Evolutionary conservation across 2,888 invertebrate genomes (phyloP), one percentile per base, ranked within the genome.

Genomic region (Rhimphoctona megacephalus): DNA sequence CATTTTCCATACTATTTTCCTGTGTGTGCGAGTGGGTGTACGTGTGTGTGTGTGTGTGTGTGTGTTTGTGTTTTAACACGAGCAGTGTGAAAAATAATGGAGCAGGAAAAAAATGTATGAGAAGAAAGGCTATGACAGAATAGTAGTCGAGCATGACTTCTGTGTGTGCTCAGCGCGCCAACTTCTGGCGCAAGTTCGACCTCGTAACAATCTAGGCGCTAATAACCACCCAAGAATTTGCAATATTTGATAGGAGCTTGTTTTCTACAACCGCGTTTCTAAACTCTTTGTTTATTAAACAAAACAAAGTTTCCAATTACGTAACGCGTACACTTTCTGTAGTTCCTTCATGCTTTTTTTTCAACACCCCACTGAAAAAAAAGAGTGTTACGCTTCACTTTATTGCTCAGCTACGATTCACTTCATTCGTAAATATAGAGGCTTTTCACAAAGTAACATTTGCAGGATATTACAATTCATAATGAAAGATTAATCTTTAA

Each of bases 291-390:
- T 64, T n/a, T n/a, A n/a, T n/a, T n/a, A 9, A 49, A 33, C 30
- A 49, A n/a, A 64, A 76, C 9, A 46, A 76, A 64, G 46, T 64
- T 76, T 76, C 7, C 43, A 64, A 76, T 64, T 49, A 57, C 43
- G 74, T 17, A 64, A n/a, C 9, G 19, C 30, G 43, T 76, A 30
- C 61, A 43, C 33, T 36, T 46, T 17, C 19, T 30, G 43, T 11
- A 43, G 46, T n/a, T 76, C 39, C 46, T 19, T 64, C 61, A 39
- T 64, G 30, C 17, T 8, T 39, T 30, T 7, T 39, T 9, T 57
- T 22, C 36, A 5, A n/a, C 6, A 22, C n/a, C 11, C 11, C 2
- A 30, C 6, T 9, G 36, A 11, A 25, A 70, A 33, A 9, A n/a
- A 9, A n/a, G n/a, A 3, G 19, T 33, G 72, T 72, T 52, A n/a